Evolutionary conservation across 2,888 invertebrate species (phyloP), one percentile per base, ranked within the genome.

Genomic region (Parnassius mnemosyne): DNA sequence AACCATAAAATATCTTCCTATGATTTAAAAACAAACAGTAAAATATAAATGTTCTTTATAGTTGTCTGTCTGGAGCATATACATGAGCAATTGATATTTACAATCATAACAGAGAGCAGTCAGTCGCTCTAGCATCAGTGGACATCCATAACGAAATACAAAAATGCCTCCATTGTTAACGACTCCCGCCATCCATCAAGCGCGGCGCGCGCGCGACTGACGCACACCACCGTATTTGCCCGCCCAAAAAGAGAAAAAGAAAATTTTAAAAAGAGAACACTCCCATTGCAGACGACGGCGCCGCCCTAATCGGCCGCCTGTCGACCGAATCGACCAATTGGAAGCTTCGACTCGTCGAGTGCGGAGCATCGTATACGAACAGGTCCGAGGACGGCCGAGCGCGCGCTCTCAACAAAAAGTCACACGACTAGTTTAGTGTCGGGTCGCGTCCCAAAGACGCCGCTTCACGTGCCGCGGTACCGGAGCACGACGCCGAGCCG

Each of bases 361-460:
- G 73, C 68, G 73, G 68, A 75, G 74, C 74, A 75, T 68, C 69
- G 68, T 66, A 60, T 68, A 80, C 87, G 89, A 84, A 68, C 66
- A 65, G 65, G 71, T 69, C 84, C 90, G 88, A 86, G 79, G 77
- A 79, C 75, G 76, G 72, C 86, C 89, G 88, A 87, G 67, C 74
- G 77, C 77, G 80, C 80, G 85, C 85, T 85, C 85, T 84, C 84
- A 87, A 89, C 91, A 92, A 91, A 92, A 91, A 91, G 86, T 88
- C 84, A 81, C 80, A 85, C 85, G 85, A 89, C 88, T 84, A 83
- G 87, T 87, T 92, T 89, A 92, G 92, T 92, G 85, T 91, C 89
- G 92, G 91, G 91, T 90, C 83, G 92, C 89, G 90, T 91, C 91
- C 92, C 91, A 90, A 81, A 84, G 86, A 80, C 86, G 89, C 81